Base-by-base conservation (phyloP, 1,140 invertebrate species). In the Zaprionus gabonicus region DNA sequence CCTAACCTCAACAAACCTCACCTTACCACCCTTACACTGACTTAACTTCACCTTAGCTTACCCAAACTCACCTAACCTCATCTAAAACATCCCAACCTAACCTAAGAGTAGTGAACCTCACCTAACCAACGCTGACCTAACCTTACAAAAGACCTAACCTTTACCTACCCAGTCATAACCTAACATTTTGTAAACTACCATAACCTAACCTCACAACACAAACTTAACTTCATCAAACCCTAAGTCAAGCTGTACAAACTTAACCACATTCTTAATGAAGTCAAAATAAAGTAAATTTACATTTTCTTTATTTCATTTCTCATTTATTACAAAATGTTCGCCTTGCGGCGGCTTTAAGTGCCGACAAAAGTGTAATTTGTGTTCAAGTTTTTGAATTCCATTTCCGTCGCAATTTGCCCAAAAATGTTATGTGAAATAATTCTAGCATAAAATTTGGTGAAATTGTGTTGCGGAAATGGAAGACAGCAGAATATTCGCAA, bases 401-500 rank as follows among this genome's bases (percentile, higher is more conserved):
- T 66, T 58, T 71, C 70, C 62, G 53, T 15, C 20, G 10, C 31
- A 56, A 38, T 53, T 56, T 66, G 15, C 15, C 4, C 4, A 7
- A 64, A 46, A 64, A 65, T 71, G 60, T 64, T 64, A 27, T 62
- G 27, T 63, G 51, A 23, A 63, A 72, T 27, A 64, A 65, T 27
- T 51, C 36, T 38, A 20, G 59, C 59, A 56, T 31, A 17, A 56
- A 63, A 66, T 51, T 49, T 65, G 53, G 12, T 67, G 64, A 59
- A 74, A 74, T 74, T 62, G 66, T 62, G 66, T 62, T 71, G 17
- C 72, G 72, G 59, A 76, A 76, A 71, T 65, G 55, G 44, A 60
- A 66, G 23, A 25, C 31, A 44, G 51, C 31, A 63, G 49, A 13
- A 64, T 53, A 64, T 31, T 46, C 51, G 13, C 27, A 71, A 65